A percentile compares a stretch with the other conserved stretches of the same genome.
Conservation (phyloP, 1,140 invertebrate species). For the Coenobita brevimanus region DNA sequence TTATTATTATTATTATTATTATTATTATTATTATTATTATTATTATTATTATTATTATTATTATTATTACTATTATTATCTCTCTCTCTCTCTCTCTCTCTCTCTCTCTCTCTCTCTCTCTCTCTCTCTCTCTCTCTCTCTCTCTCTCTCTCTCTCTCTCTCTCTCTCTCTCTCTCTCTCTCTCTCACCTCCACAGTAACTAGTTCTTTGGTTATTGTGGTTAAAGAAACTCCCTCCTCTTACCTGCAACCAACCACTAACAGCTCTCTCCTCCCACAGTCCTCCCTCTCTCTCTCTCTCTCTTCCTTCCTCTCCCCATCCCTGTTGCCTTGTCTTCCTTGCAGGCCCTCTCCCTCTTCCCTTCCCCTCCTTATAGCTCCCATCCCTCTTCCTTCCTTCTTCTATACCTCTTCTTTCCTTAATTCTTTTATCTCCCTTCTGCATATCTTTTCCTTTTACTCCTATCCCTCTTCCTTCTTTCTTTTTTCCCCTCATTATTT, state of each 20-base stretch:
- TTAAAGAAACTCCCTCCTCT: background rate
- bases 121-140: constrained; percentile 1
- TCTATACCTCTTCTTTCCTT: no score
- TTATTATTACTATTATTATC: background rate
- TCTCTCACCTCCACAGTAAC: background rate
- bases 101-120: constrained; percentile 23
- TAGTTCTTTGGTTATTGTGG: background rate
- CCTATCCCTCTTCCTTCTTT: no score
- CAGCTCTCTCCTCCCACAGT: no score
- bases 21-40: background rate
- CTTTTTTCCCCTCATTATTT: no score
- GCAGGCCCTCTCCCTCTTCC: no score
- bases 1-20: no score
- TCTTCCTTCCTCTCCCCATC: constrained; percentile 2
- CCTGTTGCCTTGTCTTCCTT: background rate
- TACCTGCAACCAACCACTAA: constrained; percentile 19
- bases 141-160: constrained; percentile 3
- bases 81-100: constrained; percentile 6
- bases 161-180: constrained; percentile 3
- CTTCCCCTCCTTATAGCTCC: no score
- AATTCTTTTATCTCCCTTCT: no score
- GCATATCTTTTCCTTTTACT: no score
- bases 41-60: background rate
- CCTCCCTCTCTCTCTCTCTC: constrained; percentile 36
- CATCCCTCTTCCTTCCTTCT: no score